These are phyloP conservation scores for Caenorhabditis sp. DNA, from an alignment of 2,888 invertebrate genomes.

Conservation along the genomic window DNA sequence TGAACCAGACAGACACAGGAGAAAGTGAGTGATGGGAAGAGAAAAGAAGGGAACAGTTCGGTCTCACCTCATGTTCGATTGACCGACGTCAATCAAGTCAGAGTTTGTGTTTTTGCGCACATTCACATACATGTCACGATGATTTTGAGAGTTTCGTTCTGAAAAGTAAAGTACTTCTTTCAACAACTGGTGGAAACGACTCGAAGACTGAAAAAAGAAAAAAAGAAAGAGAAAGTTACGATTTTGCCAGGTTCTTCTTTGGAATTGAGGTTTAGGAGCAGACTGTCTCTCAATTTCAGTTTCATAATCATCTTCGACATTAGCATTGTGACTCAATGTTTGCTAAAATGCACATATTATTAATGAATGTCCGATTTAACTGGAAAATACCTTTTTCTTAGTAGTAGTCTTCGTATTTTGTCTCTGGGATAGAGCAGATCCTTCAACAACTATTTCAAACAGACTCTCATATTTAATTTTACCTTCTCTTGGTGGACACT, in stretches of 20 bases:
- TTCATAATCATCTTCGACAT: constrained; percentile 40
- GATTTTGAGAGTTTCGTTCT: constrained; percentile 20
- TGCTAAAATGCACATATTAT: not conserved
- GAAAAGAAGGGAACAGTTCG: constrained; percentile 10
- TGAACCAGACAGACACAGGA: constrained; percentile 3
- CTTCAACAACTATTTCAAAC: not conserved
- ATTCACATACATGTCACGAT: constrained; percentile 52
- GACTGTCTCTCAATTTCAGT: constrained; percentile 16
- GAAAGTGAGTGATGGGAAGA: constrained; percentile 43
- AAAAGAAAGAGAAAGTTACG: not conserved
- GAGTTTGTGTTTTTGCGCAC: constrained; percentile 33
- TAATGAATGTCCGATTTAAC: not conserved
- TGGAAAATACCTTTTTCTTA: not conserved
- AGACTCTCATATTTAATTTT: not conserved
- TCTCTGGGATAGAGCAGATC: constrained; percentile 10
- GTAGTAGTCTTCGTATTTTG: constrained; percentile 18
- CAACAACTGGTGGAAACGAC: not conserved
- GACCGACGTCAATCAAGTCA: constrained; percentile 56
- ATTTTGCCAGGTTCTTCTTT: constrained; percentile 37
- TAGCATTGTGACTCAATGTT: not conserved
- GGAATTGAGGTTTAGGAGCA: constrained; percentile 6
- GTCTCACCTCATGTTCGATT: constrained; percentile 49
- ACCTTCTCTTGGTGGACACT: constrained; percentile 65
- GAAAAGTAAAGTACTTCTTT: not conserved
- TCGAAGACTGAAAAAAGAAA: not conserved